Evolutionary conservation across 2,797 vertebrate species (phyloP).

Genomic region (Zalophus californianus): DNA sequence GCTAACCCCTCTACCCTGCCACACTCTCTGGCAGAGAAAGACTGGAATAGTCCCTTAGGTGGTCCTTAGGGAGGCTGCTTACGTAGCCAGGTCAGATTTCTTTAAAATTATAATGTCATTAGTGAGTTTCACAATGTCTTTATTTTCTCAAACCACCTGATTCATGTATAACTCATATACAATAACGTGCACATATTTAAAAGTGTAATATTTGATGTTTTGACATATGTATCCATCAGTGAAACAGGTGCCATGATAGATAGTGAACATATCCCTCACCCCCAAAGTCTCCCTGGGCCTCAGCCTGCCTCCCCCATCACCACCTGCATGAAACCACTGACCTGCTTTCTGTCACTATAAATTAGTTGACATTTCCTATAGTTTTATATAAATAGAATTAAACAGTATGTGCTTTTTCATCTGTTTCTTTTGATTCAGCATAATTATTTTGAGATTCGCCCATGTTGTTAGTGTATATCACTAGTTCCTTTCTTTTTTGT

Average conservation of each 20-base stretch:
- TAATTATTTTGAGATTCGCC: neutral
- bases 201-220: neutral
- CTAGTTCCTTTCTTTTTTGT: neutral
- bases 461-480: neutral
- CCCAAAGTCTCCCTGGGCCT: neutral
- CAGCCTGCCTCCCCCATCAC: neutral
- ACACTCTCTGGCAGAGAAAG: neutral
- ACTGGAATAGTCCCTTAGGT: neutral
- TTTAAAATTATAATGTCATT: neutral
- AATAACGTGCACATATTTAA: neutral
- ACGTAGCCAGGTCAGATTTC: neutral
- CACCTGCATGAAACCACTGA: neutral
- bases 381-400: neutral
- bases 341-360: neutral
- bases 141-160: neutral
- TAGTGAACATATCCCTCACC: neutral
- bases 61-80: neutral
- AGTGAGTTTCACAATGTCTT: neutral
- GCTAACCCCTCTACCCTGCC: neutral
- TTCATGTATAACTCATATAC: neutral
- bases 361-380: neutral
- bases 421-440: neutral
- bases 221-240: neutral
- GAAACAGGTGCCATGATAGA: neutral
- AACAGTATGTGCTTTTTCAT: neutral